Base-by-base conservation (phyloP, 2,888 invertebrate genomes). In the Polylopha cassiicola region DNA sequence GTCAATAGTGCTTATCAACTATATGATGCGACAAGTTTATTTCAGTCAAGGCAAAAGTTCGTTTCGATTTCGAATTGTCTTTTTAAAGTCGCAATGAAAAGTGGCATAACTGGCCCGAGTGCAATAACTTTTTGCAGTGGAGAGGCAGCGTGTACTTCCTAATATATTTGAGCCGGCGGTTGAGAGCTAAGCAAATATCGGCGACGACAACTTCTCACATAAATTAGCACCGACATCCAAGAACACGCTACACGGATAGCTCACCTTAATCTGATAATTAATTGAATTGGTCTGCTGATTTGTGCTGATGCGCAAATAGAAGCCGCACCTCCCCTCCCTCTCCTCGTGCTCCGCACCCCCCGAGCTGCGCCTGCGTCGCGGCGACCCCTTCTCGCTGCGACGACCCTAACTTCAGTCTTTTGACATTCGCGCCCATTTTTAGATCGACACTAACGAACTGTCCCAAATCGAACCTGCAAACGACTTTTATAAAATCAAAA, bases 241-340 rank as follows among this genome's bases (percentile, higher is more conserved):
- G 73, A 78, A 65, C 72, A 67, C 64, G 63, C 55, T 58, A 58
- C 66, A 68, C 59, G 71, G 70, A 74, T 78, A 65, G 76, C 78
- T 79, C 84, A 82, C 84, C 78, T 85, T 84, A 85, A 86, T 85
- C 81, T 78, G 68, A 82, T 85, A 82, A 86, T 86, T 85, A 85
- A 86, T 86, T 79, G 80, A 81, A 76, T 74, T 68, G 71, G 79
- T 77, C 77, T 73, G 72, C 66, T 84, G 85, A 85, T 86, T 85
- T 84, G 84, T 82, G 74, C 66, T 71, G 75, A 38, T 56, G 74
- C 84, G 69, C 73, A 85, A 85, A 86, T 85, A 86, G 84, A 73
- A 58, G 51, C 59, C 62, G 62, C 56, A 66, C 50, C 64, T 58
- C 71, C 71, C 72, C 67, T 56, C 39, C 50, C 39, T 41, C 52